Base-by-base conservation (phyloP, 1,140 invertebrate genomes). In the Schlechtendalia chinensis region DNA sequence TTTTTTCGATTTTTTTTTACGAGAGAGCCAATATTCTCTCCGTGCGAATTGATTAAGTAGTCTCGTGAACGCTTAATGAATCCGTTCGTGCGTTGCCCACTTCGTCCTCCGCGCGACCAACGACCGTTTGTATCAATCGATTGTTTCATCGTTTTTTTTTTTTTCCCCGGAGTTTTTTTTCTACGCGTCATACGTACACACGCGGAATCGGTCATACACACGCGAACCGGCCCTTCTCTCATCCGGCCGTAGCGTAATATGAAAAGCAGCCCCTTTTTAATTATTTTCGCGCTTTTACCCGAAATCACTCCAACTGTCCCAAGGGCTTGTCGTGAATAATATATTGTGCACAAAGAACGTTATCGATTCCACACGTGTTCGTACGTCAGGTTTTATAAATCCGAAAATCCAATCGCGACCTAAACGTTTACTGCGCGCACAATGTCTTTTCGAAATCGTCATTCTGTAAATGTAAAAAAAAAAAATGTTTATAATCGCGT, bases 1-100 rank as follows among this genome's bases (percentile, higher is more conserved):
- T 91, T 63, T 63, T 79, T 79, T 59, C 5, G 8, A 50, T 75
- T 75, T n/a, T 54, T 54, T 54, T 75, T 75, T 75, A 39, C 3
- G 8, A 39, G 32, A 22, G 29, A 12, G 17, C 29, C 11, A 56
- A 45, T 39, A 32, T 56, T 50, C 12, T n/a, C 56, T n/a, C 32
- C n/a, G n/a, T 75, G 16, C 2, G 24, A 79, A 63, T 63, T 79
- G 75, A 79, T 79, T 79, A 79, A 79, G 75, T 79, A 79, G 54
- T 45, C 56, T 39, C 72, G 27, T 29, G 72, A 77, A 77, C 16
- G 29, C 72, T 45, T 77, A 77, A 79, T 79, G 58, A 79, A 79
- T 79, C 75, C 75, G 22, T 79, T 27, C 74, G 39, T 22, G 32
- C 75, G 50, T 47, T 32, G n/a, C 32, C 29, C 53, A 54, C 71